A percentile compares a stretch with the other conserved stretches of the same genome.
Evolutionary conservation across 1,140 invertebrate species (phyloP).

Genomic region (Drosophila serrata): DNA sequence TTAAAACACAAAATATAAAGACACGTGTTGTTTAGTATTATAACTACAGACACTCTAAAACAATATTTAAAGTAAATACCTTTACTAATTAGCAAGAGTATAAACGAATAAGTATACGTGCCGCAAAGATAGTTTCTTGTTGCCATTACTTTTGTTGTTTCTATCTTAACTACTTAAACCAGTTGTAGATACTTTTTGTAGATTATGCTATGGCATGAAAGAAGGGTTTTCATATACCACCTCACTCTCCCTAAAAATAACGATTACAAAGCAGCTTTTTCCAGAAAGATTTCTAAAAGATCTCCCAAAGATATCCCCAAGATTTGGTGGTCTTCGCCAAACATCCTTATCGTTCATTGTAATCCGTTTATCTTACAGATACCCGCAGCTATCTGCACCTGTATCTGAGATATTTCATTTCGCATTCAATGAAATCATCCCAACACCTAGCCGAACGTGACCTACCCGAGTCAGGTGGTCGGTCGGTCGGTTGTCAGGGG

Average conservation of each 20-base stretch:
- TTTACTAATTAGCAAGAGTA: not conserved
- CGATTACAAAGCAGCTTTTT: constrained; percentile 14
- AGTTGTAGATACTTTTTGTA: not conserved
- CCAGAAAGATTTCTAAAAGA: not conserved
- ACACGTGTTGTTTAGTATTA: no score
- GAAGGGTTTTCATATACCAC: not conserved
- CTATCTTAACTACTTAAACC: not conserved
- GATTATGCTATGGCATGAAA: not conserved
- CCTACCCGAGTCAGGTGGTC: constrained; percentile 32
- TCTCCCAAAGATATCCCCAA: not conserved
- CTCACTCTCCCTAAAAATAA: not conserved
- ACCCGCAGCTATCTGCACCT: constrained; percentile 13
- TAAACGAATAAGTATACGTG: not conserved
- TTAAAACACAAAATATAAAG: not conserved
- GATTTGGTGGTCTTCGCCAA: constrained; percentile 6
- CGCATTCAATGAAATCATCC: constrained; percentile 17
- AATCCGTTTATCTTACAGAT: constrained; percentile 34
- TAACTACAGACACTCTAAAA: not conserved
- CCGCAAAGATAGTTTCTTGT: not conserved
- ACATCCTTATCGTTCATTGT: constrained; percentile 31
- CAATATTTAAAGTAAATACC: not conserved
- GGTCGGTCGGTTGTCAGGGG: not conserved
- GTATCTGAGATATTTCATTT: constrained; percentile 26
- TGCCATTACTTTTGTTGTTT: not conserved
- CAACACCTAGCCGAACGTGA: constrained; percentile 33